Percentiles rank a stretch among this genome's conserved stretches.
These are phyloP conservation scores for Cheilosia grossa DNA, from an alignment of 2,888 invertebrate genomes.

Conservation along the genomic window DNA sequence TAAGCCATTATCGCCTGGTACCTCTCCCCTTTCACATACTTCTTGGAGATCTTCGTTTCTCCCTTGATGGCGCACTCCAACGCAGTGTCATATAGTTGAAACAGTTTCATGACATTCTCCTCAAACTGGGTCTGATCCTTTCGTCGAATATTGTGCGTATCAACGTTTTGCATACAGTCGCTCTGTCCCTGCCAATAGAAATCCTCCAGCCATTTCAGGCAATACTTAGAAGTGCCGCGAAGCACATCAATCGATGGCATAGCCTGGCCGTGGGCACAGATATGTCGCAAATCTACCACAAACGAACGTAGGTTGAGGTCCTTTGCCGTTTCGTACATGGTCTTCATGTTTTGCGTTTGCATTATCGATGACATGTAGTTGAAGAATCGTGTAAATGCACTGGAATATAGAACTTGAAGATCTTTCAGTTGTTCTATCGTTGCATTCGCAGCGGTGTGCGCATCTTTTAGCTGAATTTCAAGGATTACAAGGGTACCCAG, in stretches of 20 bases:
- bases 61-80: slow-evolving; percentile 77
- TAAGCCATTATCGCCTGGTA: slow-evolving; percentile 39
- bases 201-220: slow-evolving; percentile 80
- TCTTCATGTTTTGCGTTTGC: slow-evolving; percentile 79
- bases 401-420: slow-evolving; percentile 79
- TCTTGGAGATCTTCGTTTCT: slow-evolving; percentile 76
- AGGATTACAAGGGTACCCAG: slow-evolving; percentile 80
- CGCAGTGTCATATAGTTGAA: slow-evolving; percentile 79
- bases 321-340: slow-evolving; percentile 82
- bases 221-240: slow-evolving; percentile 79
- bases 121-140: slow-evolving; percentile 78
- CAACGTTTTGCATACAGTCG: slow-evolving; percentile 78
- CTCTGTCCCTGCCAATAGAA: slow-evolving; percentile 81
- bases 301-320: slow-evolving; percentile 81
- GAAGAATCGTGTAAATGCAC: slow-evolving; percentile 81
- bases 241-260: slow-evolving; percentile 80
- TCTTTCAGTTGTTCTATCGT: slow-evolving; percentile 57
- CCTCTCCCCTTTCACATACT: slow-evolving; percentile 77
- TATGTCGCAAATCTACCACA: slow-evolving; percentile 82
- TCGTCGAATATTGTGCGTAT: slow-evolving; percentile 77
- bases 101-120: slow-evolving; percentile 76
- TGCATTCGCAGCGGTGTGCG: background rate
- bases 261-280: slow-evolving; percentile 82
- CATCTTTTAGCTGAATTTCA: slow-evolving; percentile 80
- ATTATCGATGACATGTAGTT: slow-evolving; percentile 83